Base-by-base conservation (phyloP, 2,113 vertebrate species). In the Pelodiscus sinensis region DNA sequence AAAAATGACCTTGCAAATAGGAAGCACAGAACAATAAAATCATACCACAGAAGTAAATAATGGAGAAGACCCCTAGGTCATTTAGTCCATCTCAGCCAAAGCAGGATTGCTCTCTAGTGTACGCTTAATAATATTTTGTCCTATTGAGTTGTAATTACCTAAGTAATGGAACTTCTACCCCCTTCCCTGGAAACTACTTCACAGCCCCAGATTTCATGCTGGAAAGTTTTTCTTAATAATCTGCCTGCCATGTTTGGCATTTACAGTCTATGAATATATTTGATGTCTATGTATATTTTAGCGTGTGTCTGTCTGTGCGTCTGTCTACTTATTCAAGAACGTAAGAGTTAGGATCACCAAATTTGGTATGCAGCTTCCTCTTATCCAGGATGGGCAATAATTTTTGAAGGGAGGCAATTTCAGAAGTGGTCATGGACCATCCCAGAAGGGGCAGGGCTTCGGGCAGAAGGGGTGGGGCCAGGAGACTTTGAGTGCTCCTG, bases 171-270 rank as follows among this genome's bases (percentile, higher is more conserved):
- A 91, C 15, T 91, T 27, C 21, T 54, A 93, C 35, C 62, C 62
- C 68, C 25, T 75, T 55, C n/a, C 89, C 86, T 93, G 87, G 82
- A 96, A 91, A 79, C 31, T 55, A 50, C 35, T 94, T 54, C 79
- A 85, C n/a, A 88, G 16, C 24, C 81, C 13, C 38, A 24, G 9
- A 71, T 35, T n/a, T 71, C 65, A 71, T 3, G 51, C 79, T 83
- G 86, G 44, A 31, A 94, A 93, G 71, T 29, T 71, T 71, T 79
- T 31, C 84, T 89, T 73, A 77, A 65, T 56, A 65, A 52, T 85
- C 85, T 75, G 73, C 21, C 73, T 50, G 73, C 21, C 19, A 25
- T 77, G 11, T 25, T 22, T 77, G 38, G 73, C 25, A 38, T 44
- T 77, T 77, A 50, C 73, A 77, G 38, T 50, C 38, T 27, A 50